Conservation (phyloP, 2,797 vertebrate species). For the Chelmon rostratus region DNA sequence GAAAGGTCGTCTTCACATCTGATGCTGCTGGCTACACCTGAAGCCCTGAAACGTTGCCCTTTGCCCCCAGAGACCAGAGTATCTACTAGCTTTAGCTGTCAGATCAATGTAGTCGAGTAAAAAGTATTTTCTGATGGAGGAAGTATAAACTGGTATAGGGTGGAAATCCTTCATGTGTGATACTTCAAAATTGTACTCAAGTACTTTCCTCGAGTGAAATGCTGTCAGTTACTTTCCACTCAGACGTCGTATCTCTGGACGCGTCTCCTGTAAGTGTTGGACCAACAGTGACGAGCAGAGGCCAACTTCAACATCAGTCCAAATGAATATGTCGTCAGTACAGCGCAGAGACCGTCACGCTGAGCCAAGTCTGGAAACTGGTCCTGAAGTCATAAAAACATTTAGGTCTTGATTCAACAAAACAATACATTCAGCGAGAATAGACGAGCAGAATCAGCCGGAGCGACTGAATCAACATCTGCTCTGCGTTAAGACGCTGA, state of each 20-base stretch:
- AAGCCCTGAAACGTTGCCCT: no score
- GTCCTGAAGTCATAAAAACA: conserved; percentile 44
- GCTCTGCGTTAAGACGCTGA: conserved; percentile 49
- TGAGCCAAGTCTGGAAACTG: conserved; percentile 31
- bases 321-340: conserved; percentile 4
- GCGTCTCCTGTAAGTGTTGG: conserved; percentile 22
- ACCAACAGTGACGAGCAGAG: neutral
- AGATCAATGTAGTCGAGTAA: no score
- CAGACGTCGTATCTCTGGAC: conserved; percentile 14
- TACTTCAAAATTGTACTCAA: neutral
- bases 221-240: conserved; percentile 11
- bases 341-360: conserved; percentile 12
- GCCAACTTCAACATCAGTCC: conserved; percentile 50
- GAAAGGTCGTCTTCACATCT: no score
- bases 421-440: conserved; percentile 41
- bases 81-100: neutral
- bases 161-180: neutral
- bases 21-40: no score
- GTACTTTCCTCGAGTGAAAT: neutral
- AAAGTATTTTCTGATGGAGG: neutral
- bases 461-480: conserved; percentile 57
- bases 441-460: conserved; percentile 25
- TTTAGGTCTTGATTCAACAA: conserved; percentile 46
- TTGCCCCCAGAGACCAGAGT: no score
- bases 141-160: neutral